A percentile compares a stretch with the other conserved stretches of the same genome.
Evolutionary conservation across 2,113 vertebrate genomes (phyloP).

Genomic region (Elephantulus edwardii): DNA sequence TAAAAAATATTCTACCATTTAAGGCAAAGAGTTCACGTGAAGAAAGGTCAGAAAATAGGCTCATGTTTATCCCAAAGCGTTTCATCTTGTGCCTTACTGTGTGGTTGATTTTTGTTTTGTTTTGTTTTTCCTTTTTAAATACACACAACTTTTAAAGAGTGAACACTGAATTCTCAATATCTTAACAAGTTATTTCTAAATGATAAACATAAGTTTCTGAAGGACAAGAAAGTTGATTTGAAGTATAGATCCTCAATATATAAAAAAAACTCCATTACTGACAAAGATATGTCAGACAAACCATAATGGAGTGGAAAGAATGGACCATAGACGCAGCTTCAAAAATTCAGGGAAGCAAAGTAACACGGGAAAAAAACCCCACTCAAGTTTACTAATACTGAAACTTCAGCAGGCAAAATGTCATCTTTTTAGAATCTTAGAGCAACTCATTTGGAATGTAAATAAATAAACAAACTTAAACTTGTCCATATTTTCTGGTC

Average conservation of each 20-base stretch:
- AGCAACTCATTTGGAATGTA: slow-evolving; percentile 80
- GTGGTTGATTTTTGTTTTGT: too few relatives aligned
- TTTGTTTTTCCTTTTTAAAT: too few relatives aligned
- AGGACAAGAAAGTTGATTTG: slow-evolving; percentile 60
- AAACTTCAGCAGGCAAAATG: slow-evolving; percentile 78
- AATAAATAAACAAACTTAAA: slow-evolving; percentile 83
- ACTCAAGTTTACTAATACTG: slow-evolving; percentile 81
- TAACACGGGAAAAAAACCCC: slow-evolving; percentile 62
- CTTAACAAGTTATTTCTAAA: slow-evolving; percentile 72
- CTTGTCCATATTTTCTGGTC: slow-evolving; percentile 80
- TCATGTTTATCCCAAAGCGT: slow-evolving; percentile 75
- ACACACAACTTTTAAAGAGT: slow-evolving; percentile 65
- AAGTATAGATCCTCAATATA: slow-evolving; percentile 67
- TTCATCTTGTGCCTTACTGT: slow-evolving; percentile 73
- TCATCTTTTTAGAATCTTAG: slow-evolving; percentile 74
- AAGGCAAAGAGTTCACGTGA: slow-evolving; percentile 84
- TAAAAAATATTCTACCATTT: slow-evolving; percentile 85
- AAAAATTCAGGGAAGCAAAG: slow-evolving; percentile 76
- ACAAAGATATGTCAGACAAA: slow-evolving; percentile 78
- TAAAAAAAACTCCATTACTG: slow-evolving; percentile 62
- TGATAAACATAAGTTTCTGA: slow-evolving; percentile 65
- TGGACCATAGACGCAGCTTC: slow-evolving; percentile 82
- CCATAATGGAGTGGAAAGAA: too few relatives aligned
- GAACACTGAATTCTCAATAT: slow-evolving; percentile 65
- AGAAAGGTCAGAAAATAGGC: slow-evolving; percentile 82